phyloP scores from a whole-genome alignment of 2,113 vertebrate genomes.

The Turdus rufiventris region DNA sequence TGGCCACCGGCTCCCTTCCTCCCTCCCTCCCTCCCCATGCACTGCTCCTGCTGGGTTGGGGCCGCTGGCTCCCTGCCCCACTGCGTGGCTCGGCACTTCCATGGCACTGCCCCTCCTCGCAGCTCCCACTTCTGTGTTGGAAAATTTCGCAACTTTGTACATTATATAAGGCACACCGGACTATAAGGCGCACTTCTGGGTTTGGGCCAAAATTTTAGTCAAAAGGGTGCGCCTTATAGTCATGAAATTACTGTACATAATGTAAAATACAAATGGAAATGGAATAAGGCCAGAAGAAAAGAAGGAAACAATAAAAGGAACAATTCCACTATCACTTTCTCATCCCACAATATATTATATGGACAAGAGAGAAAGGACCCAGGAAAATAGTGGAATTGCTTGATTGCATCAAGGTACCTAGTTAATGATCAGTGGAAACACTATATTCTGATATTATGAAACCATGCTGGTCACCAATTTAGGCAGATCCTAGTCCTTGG shows the following conservation, averaged over 20 bases:
- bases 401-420: accelerated
- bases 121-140: no score
- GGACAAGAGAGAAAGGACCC: neutral
- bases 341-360: neutral
- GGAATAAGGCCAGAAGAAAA: neutral
- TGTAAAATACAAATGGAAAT: neutral
- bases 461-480: accelerated
- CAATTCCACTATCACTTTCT: neutral
- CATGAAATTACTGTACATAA: accelerated
- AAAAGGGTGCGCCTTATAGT: no score
- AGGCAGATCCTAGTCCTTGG: neutral
- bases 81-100: no score
- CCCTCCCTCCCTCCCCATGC: no score
- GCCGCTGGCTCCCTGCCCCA: no score
- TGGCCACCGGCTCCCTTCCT: no score
- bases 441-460: neutral
- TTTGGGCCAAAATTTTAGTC: no score
- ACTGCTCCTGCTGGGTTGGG: no score
- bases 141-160: no score
- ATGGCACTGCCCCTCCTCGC: no score
- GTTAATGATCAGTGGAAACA: neutral
- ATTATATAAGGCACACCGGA: no score
- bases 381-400: neutral
- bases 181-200: no score
- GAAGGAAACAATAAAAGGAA: neutral